Percentiles rank a stretch among this genome's conserved stretches.
Conservation (phyloP, 2,888 invertebrate genomes). For the Spatulosminthurus flaviceps region DNA sequence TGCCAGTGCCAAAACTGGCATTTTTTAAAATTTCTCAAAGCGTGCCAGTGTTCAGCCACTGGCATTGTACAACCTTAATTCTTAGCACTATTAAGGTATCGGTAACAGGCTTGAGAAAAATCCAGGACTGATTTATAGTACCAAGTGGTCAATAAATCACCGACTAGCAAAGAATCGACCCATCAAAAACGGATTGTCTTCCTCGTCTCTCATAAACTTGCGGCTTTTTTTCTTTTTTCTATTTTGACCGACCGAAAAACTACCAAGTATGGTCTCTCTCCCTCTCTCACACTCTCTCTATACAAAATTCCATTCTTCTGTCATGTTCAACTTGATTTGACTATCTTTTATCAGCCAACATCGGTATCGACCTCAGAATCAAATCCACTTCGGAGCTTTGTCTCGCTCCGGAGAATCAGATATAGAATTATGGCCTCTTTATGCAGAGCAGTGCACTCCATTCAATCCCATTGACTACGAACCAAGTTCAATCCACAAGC, state of each 20-base stretch:
- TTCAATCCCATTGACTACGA: too few species aligned
- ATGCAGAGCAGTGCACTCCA: neutral
- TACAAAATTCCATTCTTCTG: slow-evolving; percentile 2
- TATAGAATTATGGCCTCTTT: slow-evolving; percentile 12
- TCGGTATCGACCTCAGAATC: neutral
- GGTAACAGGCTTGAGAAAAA: slow-evolving; percentile 47
- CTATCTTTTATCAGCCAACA: neutral
- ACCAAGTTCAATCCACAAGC: too few species aligned
- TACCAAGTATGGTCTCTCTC: neutral
- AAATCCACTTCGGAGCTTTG: neutral
- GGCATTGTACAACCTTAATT: too few species aligned
- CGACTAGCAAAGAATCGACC: slow-evolving; percentile 60
- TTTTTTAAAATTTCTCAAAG: too few species aligned
- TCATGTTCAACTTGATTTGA: slow-evolving; percentile 3
- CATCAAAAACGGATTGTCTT: slow-evolving; percentile 62
- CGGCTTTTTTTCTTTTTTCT: slow-evolving; percentile 45
- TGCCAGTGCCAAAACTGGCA: too few species aligned
- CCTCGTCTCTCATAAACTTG: slow-evolving; percentile 49
- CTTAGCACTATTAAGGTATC: slow-evolving; percentile 52
- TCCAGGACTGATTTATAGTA: slow-evolving; percentile 58
- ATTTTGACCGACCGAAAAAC: slow-evolving; percentile 16
- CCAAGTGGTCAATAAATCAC: slow-evolving; percentile 63
- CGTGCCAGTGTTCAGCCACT: too few species aligned
- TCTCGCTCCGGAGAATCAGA: neutral
- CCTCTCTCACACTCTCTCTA: slow-evolving; percentile 27